These are phyloP conservation scores for Pachyrhynchus sulphureomaculatus DNA, from an alignment of 1,140 invertebrate species.

Conservation along the genomic window DNA sequence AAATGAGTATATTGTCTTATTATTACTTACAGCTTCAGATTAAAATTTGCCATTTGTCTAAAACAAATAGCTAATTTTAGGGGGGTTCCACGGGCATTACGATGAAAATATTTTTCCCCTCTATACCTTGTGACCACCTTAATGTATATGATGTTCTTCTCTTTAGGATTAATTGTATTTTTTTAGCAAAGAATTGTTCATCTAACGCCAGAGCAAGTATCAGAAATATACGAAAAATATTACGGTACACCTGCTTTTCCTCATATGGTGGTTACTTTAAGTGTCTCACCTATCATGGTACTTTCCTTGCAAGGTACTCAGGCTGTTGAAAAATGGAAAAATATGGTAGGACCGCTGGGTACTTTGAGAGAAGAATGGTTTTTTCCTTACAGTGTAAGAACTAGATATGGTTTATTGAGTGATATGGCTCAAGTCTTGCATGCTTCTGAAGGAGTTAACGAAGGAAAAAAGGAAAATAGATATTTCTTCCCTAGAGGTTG, in stretches of 20 bases:
- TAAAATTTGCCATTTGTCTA: too few species aligned
- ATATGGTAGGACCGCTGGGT: constrained; percentile 66
- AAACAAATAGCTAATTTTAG: too few species aligned
- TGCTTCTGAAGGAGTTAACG: constrained; percentile 71
- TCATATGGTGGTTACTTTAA: constrained; percentile 73
- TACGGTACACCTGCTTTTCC: constrained; percentile 71
- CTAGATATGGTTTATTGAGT: constrained; percentile 62
- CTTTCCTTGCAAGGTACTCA: constrained; percentile 66
- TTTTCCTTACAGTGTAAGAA: constrained; percentile 71
- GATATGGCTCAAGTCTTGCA: constrained; percentile 73
- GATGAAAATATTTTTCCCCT: too few species aligned
- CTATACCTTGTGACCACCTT: too few species aligned
- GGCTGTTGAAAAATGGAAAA: constrained; percentile 71
- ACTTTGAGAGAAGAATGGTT: constrained; percentile 65
- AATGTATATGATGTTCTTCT: too few species aligned
- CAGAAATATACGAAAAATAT: constrained; percentile 76
- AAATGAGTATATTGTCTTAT: too few species aligned
- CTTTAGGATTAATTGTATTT: too few species aligned
- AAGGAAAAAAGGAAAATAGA: constrained; percentile 80
- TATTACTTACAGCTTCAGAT: too few species aligned
- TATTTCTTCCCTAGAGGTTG: constrained; percentile 87
- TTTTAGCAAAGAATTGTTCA: constrained; percentile 64
- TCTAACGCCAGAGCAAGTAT: constrained; percentile 77
- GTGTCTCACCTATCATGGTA: constrained; percentile 70
- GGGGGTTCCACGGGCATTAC: too few species aligned